phyloP scores from a whole-genome alignment of 2,888 invertebrate species.

The Drosophila robusta region DNA sequence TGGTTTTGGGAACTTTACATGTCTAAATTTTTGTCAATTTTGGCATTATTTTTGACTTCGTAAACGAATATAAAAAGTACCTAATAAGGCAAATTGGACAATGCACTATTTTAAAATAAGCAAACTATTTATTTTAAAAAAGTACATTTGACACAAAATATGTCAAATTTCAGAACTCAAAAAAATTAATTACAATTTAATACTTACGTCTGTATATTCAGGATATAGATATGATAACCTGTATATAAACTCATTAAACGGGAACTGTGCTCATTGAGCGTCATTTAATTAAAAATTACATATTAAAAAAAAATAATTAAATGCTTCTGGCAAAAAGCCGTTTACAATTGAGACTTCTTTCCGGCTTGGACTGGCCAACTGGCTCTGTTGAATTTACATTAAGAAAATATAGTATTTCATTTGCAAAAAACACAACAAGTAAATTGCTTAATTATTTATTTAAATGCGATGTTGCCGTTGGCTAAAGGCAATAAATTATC shows the following conservation, averaged over 20 bases:
- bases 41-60: too few species aligned
- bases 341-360: constrained; percentile 60
- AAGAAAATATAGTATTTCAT: constrained; percentile 72
- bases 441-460: constrained; percentile 74
- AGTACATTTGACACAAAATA: too few species aligned
- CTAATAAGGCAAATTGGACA: too few species aligned
- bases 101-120: too few species aligned
- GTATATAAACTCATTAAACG: constrained; percentile 41
- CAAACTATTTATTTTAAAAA: too few species aligned
- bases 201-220: background rate
- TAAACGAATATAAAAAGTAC: too few species aligned
- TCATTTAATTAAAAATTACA: constrained; percentile 61
- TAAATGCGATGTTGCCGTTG: constrained; percentile 51
- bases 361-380: constrained; percentile 3
- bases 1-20: too few species aligned
- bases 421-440: constrained; percentile 55
- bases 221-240: constrained; percentile 16
- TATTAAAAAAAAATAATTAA: constrained; percentile 53
- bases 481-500: constrained; percentile 61
- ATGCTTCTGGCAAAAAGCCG: constrained; percentile 39
- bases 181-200: too few species aligned
- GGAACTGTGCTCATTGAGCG: constrained; percentile 36
- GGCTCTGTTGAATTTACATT: constrained; percentile 58
- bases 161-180: too few species aligned
- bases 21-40: too few species aligned